Evolutionary conservation across 2,888 invertebrate genomes (phyloP).

Genomic region (Macaria notata): DNA sequence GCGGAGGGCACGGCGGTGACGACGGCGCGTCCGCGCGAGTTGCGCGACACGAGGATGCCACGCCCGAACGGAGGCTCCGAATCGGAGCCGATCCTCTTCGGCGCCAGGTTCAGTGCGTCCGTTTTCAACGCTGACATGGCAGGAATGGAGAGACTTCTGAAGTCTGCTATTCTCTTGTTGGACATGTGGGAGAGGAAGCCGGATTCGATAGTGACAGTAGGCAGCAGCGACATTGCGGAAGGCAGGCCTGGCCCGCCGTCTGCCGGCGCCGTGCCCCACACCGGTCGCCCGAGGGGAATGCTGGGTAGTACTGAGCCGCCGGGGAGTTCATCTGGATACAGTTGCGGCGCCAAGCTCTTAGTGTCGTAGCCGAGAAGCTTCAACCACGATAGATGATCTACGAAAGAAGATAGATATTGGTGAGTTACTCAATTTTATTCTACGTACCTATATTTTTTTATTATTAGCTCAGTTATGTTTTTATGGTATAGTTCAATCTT

Average conservation of each 20-base stretch:
- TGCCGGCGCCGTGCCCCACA: conserved; percentile 80
- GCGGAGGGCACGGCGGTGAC: conserved; percentile 94
- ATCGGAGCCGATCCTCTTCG: conserved; percentile 90
- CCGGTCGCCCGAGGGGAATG: conserved; percentile 79
- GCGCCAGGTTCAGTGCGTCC: conserved; percentile 88
- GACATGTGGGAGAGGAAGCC: conserved; percentile 92
- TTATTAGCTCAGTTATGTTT: no score
- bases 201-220: conserved; percentile 89
- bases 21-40: conserved; percentile 89
- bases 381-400: conserved; percentile 94
- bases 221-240: conserved; percentile 84
- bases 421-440: background rate
- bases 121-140: conserved; percentile 91
- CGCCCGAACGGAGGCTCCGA: conserved; percentile 94
- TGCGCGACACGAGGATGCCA: conserved; percentile 92
- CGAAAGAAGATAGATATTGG: conserved; percentile 39
- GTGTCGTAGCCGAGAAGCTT: conserved; percentile 92
- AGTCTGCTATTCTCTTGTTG: conserved; percentile 89
- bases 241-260: conserved; percentile 80
- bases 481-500: no score
- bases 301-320: conserved; percentile 86
- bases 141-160: conserved; percentile 88
- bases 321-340: conserved; percentile 87
- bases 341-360: conserved; percentile 92
- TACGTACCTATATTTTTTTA: no score